Evolutionary conservation across 2,888 invertebrate genomes (phyloP), one percentile per base, ranked within the genome.

Genomic region (Caenorhabditis uteleia): DNA sequence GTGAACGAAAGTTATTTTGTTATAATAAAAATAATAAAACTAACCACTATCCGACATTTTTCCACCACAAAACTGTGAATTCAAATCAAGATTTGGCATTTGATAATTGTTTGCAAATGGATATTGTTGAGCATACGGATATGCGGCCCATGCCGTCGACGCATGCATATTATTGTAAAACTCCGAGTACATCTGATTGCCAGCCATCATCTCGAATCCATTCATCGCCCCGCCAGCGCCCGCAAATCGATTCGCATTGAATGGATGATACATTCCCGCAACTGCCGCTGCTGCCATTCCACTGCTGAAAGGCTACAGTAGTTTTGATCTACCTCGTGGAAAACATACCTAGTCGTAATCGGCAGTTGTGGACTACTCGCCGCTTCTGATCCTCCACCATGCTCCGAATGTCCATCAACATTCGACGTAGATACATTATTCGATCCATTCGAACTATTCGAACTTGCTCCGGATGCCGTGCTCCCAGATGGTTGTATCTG

Each of bases 181-280:
- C 10, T 70, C 70, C n/a, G 44, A 34, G 25, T 57, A 56, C 54
- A 67, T 64, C 20, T 59, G 55, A 27, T 61, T 65, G 31, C 64
- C 57, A 18, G 57, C 56, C 70, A 70, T 70, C 70, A 70, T 70
- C 10, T 65, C 68, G 53, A 70, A 70, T 7, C 68, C 65, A 14
- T 45, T 44, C 1, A 46, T 51, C 20, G 50, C 50, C 8, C 31
- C 31, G 14, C 31, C 31, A 12, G 39, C 39, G 20, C 16, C 39
- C 39, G 48, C 38, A 16, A 48, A 36, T 36, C 48, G 36, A 38
- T 23, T 36, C 3, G 46, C 21, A 26, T 48, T 36, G 46, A 46
- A 46, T n/a, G 29, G 46, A n/a, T n/a, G n/a, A n/a, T 46, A 46
- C 46, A 46, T 46, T n/a, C 34, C 33, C 20, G 33, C 46, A 2